Base-by-base conservation (phyloP, 2,797 vertebrate species). In the Onychomys arenicola region DNA sequence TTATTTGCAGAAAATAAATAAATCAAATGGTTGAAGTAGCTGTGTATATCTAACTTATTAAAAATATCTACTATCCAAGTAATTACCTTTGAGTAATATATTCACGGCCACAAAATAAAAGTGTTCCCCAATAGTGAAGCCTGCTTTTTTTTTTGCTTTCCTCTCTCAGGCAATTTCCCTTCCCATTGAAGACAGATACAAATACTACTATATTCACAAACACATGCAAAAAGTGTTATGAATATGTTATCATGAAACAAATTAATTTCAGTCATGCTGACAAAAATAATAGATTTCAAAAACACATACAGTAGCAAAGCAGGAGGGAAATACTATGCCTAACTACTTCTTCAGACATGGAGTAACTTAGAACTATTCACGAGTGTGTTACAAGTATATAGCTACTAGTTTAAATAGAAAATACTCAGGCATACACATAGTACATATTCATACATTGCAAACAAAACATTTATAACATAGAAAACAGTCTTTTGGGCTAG, bases 1-100 rank as follows among this genome's bases (percentile, higher is more conserved):
- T 96, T 73, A 93, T 82, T 46, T 67, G 8, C 16, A 96, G 12
- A 96, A 96, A 89, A 32, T 63, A 94, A 94, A 17, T 75, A 93
- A 92, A 27, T 95, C 65, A 65, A 65, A 27, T 88, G n/a, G 69
- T 57, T 94, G 81, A 96, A 94, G 8, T 84, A 80, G 52, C 3
- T 88, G 19, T 73, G 80, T 13, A 95, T 85, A 90, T 73, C 13
- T 69, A 96, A 80, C 37, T 83, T 77, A 76, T 52, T 32, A 69
- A 95, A 91, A 86, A 83, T n/a, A 46, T 46, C 34, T 34, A 69
- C 7, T 25, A 92, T 9, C 77, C 85, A 57, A 93, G 89, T 55
- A 81, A 95, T 67, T 80, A 29, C 29, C 43, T 91, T 75, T 90
- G 69, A 78, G 17, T 65, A 95, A 95, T 81, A 90, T 1, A 96